Conservation (phyloP, 2,113 vertebrate genomes). For the Oncorhynchus gorbuscha region DNA sequence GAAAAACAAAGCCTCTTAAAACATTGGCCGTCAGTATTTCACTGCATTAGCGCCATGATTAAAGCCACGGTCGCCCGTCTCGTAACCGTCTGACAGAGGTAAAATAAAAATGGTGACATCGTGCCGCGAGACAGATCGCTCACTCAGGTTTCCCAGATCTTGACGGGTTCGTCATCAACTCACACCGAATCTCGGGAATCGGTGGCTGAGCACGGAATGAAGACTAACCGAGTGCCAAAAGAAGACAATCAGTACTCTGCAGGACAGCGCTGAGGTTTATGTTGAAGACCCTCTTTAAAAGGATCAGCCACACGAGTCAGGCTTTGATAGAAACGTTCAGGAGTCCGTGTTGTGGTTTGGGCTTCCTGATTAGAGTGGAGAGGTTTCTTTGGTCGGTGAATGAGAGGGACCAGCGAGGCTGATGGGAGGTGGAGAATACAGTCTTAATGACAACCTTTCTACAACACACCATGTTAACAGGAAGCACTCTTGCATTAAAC, state of each 20-base stretch:
- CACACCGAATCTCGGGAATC: slow-evolving; percentile 8
- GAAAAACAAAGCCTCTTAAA: slow-evolving; percentile 13
- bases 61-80: background rate
- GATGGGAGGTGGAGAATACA: too few species aligned
- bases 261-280: background rate
- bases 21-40: slow-evolving; percentile 1
- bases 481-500: background rate
- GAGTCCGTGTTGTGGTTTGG: background rate
- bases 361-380: background rate
- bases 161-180: slow-evolving; percentile 40
- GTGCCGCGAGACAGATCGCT: slow-evolving; percentile 4
- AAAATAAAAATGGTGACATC: slow-evolving; percentile 14
- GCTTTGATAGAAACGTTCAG: background rate
- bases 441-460: too few species aligned
- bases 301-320: background rate
- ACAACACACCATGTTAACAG: background rate
- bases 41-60: background rate
- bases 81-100: background rate
- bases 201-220: slow-evolving; percentile 9
- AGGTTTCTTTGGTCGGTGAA: too few species aligned
- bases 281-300: too few species aligned
- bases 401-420: too few species aligned
- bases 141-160: slow-evolving; percentile 10
- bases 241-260: background rate
- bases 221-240: slow-evolving; percentile 6